phyloP scores from a whole-genome alignment of 2,888 invertebrate species.

The Tridacna gigas region DNA sequence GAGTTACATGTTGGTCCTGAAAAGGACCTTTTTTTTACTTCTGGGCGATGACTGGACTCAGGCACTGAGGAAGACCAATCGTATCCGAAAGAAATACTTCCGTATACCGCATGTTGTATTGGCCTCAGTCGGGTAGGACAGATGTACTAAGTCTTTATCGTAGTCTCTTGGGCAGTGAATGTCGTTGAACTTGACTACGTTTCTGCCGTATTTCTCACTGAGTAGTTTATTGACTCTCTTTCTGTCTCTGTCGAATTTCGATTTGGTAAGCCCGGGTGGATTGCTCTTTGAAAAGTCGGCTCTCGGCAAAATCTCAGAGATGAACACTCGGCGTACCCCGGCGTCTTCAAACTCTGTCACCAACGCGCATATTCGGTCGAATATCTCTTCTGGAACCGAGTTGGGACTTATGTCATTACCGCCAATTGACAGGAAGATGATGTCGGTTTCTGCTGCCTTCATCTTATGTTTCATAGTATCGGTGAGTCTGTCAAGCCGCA shows the following conservation, averaged over 20 bases:
- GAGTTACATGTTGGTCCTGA: too few relatives aligned
- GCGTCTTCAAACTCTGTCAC: not conserved
- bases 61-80: not conserved
- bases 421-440: not conserved
- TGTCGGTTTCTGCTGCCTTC: not conserved
- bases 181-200: not conserved
- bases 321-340: not conserved
- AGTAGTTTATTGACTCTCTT: not conserved
- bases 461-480: not conserved
- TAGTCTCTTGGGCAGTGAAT: not conserved
- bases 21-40: too few relatives aligned
- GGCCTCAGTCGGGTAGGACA: not conserved
- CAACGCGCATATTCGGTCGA: not conserved
- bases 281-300: not conserved
- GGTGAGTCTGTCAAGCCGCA: not conserved
- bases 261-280: not conserved
- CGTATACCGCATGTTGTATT: conserved; percentile 8
- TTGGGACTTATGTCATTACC: not conserved
- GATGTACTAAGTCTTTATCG: not conserved
- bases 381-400: not conserved
- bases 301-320: too few relatives aligned
- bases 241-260: conserved; percentile 3
- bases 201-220: not conserved
- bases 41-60: too few relatives aligned
- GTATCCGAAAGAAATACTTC: not conserved